These are phyloP conservation scores for Tiaroga cobitis DNA, from an alignment of 2,797 vertebrate genomes.

Conservation along the genomic window DNA sequence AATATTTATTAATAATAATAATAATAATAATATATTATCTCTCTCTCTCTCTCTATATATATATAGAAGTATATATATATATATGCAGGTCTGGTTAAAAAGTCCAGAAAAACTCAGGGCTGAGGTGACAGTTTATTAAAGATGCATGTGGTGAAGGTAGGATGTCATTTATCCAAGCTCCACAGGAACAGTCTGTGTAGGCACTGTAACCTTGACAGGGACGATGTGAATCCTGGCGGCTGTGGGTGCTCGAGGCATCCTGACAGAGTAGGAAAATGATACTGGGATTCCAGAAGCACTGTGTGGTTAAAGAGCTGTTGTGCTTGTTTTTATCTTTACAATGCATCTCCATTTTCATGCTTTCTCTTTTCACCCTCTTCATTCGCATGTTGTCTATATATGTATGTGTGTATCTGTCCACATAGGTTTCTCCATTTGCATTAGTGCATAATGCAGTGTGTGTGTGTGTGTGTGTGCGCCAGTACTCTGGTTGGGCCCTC, in stretches of 20 bases:
- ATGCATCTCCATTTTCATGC: neutral
- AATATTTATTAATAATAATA: too few species aligned
- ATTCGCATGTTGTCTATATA: neutral
- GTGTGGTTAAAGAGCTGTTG: neutral
- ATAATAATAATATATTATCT: too few species aligned
- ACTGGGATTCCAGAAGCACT: slow-evolving; percentile 10
- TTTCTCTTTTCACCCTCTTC: neutral
- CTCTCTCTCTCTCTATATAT: too few species aligned
- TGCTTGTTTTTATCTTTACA: neutral
- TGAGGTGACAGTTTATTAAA: slow-evolving; percentile 43
- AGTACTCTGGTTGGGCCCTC: slow-evolving; percentile 32
- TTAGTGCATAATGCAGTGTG: neutral
- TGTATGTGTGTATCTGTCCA: neutral
- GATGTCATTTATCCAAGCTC: slow-evolving; percentile 18
- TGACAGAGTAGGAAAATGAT: slow-evolving; percentile 15
- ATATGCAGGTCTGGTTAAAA: neutral
- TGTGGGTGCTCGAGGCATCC: slow-evolving; percentile 1
- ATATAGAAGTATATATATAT: too few species aligned
- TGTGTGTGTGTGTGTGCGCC: neutral
- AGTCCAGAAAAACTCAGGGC: neutral
- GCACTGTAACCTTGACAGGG: slow-evolving; percentile 20
- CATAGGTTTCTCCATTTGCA: neutral
- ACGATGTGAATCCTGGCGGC: neutral
- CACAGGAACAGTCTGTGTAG: slow-evolving; percentile 1
- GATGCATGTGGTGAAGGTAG: slow-evolving; percentile 25